phyloP scores from a whole-genome alignment of 1,140 invertebrate genomes.

The Aphaenogaster ashmeadi region DNA sequence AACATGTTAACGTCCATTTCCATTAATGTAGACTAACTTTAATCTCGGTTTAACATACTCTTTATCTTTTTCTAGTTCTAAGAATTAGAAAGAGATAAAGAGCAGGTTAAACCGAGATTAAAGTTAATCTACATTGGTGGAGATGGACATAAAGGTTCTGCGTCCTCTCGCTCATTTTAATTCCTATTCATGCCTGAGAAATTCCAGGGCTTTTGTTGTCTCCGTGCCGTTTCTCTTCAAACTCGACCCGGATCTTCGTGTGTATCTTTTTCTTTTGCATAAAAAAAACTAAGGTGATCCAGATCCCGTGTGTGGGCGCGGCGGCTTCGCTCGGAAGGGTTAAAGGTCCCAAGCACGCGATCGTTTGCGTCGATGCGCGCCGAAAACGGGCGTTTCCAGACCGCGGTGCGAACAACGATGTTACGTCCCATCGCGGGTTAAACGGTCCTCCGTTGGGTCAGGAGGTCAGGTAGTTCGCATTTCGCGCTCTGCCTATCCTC shows the following conservation, averaged over 20 bases:
- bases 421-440: not conserved
- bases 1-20: too few species aligned
- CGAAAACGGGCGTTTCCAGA: constrained; percentile 11
- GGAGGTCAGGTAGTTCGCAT: constrained; percentile 32
- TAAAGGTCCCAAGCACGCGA: constrained; percentile 17
- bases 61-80: too few species aligned
- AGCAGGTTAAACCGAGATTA: too few species aligned
- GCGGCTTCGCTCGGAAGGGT: not conserved
- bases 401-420: not conserved
- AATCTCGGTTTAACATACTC: too few species aligned
- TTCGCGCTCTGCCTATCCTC: not conserved
- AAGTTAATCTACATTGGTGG: too few species aligned
- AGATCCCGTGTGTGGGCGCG: not conserved
- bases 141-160: not conserved
- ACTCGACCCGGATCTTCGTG: not conserved
- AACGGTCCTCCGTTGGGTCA: constrained; percentile 29
- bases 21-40: too few species aligned
- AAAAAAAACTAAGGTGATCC: constrained; percentile 33
- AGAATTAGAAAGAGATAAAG: too few species aligned
- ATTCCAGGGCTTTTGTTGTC: not conserved
- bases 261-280: not conserved
- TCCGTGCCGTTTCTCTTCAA: not conserved
- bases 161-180: not conserved
- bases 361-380: not conserved
- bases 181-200: not conserved